phyloP scores from a whole-genome alignment of 2,888 invertebrate species.

The Zaprionus obscuricornis region DNA sequence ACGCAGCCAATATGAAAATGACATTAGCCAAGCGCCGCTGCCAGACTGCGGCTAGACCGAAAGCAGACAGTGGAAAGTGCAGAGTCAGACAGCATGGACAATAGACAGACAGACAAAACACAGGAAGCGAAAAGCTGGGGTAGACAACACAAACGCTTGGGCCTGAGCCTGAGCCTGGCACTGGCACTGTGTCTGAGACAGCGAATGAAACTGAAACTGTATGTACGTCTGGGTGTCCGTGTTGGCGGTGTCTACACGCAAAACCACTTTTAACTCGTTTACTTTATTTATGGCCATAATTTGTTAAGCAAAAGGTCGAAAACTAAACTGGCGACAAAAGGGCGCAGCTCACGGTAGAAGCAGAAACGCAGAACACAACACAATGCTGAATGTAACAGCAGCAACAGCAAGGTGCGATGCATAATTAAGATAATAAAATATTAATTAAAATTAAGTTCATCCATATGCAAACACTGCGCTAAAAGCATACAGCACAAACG shows the following conservation, averaged over 20 bases:
- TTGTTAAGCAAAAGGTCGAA: conserved; percentile 80
- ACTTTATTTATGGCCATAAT: conserved; percentile 81
- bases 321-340: conserved; percentile 61
- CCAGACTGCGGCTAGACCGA: conserved; percentile 68
- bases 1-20: conserved; percentile 64
- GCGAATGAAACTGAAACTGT: too few relatives aligned
- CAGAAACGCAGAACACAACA: conserved; percentile 12
- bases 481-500: conserved; percentile 22
- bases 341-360: conserved; percentile 34
- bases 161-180: conserved; percentile 3
- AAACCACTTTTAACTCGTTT: conserved; percentile 80
- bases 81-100: conserved; percentile 11
- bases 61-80: conserved; percentile 27
- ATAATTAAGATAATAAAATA: conserved; percentile 82
- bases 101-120: conserved; percentile 22
- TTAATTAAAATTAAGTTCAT: conserved; percentile 81
- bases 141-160: neutral
- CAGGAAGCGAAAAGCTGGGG: conserved; percentile 9
- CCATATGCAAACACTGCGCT: conserved; percentile 64
- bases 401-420: conserved; percentile 76
- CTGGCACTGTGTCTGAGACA: neutral
- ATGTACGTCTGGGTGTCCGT: conserved; percentile 13
- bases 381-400: conserved; percentile 14
- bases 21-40: conserved; percentile 63
- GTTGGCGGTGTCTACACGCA: conserved; percentile 55